A percentile compares a stretch with the other conserved stretches of the same genome.
Conservation (phyloP, 2,888 invertebrate genomes). For the Sympetrum striolatum region DNA sequence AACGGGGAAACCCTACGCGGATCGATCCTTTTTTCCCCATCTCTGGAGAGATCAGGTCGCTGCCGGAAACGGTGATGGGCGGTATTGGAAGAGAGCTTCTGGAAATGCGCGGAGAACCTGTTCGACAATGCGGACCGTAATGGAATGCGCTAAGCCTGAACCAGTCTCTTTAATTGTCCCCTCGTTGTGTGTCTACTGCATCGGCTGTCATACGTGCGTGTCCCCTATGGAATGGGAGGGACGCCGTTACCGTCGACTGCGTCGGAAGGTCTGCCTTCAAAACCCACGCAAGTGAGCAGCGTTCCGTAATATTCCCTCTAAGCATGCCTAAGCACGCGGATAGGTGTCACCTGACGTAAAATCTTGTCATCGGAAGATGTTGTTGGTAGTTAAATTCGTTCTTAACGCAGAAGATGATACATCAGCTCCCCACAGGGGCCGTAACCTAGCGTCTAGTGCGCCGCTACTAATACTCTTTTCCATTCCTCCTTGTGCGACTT, state of each 20-base stretch:
- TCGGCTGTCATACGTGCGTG: slow-evolving; percentile 12
- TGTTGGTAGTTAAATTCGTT: no score
- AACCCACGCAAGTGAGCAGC: not conserved
- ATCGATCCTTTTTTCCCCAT: not conserved
- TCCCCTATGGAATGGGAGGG: not conserved
- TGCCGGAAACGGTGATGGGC: not conserved
- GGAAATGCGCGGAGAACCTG: slow-evolving; percentile 16
- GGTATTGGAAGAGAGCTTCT: not conserved
- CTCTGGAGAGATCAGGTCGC: not conserved
- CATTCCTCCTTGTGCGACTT: no score
- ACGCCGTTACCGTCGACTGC: not conserved
- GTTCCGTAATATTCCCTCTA: not conserved
- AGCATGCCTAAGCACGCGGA: not conserved
- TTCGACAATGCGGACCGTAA: slow-evolving; percentile 26
- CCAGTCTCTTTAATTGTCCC: slow-evolving; percentile 31
- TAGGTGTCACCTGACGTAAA: no score
- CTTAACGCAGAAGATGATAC: no score
- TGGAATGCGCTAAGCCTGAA: slow-evolving; percentile 36
- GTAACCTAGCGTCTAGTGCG: no score
- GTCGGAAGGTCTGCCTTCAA: not conserved
- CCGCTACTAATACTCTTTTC: no score
- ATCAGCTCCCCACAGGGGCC: no score
- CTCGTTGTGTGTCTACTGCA: not conserved
- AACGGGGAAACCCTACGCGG: not conserved
- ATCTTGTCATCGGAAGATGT: no score